Percentiles rank a stretch among this genome's conserved stretches.
These are phyloP conservation scores for Drosophila busckii DNA, from an alignment of 1,140 invertebrate species.

Conservation along the genomic window DNA sequence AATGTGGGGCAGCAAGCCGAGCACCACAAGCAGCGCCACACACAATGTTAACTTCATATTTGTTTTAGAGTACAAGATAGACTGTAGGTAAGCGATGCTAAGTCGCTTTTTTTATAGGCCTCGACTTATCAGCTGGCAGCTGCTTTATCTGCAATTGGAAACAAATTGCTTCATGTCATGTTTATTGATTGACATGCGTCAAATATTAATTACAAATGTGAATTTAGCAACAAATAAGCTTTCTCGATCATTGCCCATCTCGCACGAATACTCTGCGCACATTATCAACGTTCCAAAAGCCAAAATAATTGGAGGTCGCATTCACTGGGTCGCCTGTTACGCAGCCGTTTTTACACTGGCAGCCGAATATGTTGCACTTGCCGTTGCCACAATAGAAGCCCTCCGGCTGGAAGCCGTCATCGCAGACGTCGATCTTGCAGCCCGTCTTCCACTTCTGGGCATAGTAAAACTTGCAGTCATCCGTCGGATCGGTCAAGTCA, in stretches of 20 bases:
- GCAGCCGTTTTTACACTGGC: conserved; percentile 14
- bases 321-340: background rate
- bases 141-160: too few species aligned
- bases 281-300: too few species aligned
- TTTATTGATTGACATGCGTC: too few species aligned
- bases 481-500: background rate
- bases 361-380: conserved; percentile 28
- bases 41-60: conserved; percentile 10
- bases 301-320: background rate
- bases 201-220: too few species aligned
- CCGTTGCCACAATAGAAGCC: conserved; percentile 18
- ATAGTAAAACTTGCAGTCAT: background rate
- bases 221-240: too few species aligned
- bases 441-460: background rate
- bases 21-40: background rate
- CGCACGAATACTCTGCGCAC: too few species aligned
- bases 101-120: too few species aligned
- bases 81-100: background rate
- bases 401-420: background rate
- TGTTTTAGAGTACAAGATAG: background rate
- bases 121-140: too few species aligned
- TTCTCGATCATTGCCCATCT: too few species aligned
- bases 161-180: too few species aligned
- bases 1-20: conserved; percentile 10
- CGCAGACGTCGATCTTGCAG: conserved; percentile 4